These are phyloP conservation scores for Gasterosteus aculeatus DNA, from an alignment of 2,113 vertebrate genomes.

Conservation along the genomic window DNA sequence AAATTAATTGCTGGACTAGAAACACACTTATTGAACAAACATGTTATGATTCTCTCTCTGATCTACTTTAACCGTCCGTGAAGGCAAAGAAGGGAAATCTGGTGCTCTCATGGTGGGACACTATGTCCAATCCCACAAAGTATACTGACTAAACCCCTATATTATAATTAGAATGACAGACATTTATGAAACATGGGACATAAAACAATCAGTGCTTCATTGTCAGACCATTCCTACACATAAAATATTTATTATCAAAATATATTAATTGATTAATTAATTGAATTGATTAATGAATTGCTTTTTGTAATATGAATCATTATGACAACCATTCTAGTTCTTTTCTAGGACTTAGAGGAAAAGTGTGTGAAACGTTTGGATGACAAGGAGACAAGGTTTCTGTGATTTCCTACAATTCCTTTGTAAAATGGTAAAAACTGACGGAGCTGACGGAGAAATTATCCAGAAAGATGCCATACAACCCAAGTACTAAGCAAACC, in stretches of 20 bases:
- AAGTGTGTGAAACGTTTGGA: background rate
- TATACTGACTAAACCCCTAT: background rate
- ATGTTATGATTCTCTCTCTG: background rate
- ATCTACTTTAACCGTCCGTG: slow-evolving; percentile 60
- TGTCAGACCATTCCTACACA: background rate
- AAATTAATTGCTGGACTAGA: background rate
- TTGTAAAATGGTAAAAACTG: background rate
- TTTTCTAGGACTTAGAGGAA: background rate
- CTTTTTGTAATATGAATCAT: too few species aligned
- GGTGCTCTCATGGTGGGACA: slow-evolving; percentile 49
- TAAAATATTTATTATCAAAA: background rate
- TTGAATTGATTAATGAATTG: background rate
- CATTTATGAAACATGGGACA: background rate
- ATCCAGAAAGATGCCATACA: slow-evolving; percentile 33
- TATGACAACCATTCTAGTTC: background rate
- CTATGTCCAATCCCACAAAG: background rate
- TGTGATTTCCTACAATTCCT: slow-evolving; percentile 1
- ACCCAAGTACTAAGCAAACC: background rate
- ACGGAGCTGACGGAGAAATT: background rate
- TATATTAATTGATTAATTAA: background rate
- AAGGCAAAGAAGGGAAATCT: slow-evolving; percentile 61
- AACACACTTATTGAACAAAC: background rate
- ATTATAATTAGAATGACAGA: background rate
- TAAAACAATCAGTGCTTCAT: background rate
- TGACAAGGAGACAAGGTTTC: background rate